Percentiles rank a stretch among this genome's conserved stretches.
These are phyloP conservation scores for Lacerta agilis DNA, from an alignment of 2,797 vertebrate genomes.

Conservation along the genomic window DNA sequence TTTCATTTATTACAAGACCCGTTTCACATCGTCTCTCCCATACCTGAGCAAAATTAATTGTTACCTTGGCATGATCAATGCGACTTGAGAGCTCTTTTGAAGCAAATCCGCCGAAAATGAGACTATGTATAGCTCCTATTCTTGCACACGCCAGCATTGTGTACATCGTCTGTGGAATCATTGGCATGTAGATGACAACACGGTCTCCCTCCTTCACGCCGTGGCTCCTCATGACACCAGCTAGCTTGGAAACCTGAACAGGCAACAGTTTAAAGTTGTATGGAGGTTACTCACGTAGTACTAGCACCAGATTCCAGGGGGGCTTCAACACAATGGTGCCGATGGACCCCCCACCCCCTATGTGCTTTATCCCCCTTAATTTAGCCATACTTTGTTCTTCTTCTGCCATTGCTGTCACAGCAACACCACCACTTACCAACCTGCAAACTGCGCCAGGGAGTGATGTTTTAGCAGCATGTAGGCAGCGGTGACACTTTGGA, in stretches of 20 bases:
- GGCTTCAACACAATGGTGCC: no score
- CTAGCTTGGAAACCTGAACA: constrained; percentile 88
- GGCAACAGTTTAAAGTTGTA: constrained; percentile 43
- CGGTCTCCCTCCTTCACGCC: constrained; percentile 89
- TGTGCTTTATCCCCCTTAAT: no score
- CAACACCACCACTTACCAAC: no score
- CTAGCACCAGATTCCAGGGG: no score
- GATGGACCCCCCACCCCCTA: no score
- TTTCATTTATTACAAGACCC: neutral
- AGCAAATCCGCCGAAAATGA: constrained; percentile 98
- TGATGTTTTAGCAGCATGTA: no score
- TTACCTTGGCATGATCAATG: constrained; percentile 94
- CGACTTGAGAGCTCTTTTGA: constrained; percentile 92
- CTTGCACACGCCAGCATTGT: constrained; percentile 95
- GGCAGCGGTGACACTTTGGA: no score
- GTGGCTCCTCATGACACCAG: constrained; percentile 89
- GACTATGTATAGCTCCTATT: constrained; percentile 94
- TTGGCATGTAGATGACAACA: constrained; percentile 98
- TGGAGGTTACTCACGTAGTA: neutral
- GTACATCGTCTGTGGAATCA: constrained; percentile 96
- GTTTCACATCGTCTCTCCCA: no score
- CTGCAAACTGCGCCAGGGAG: no score
- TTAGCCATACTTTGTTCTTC: no score
- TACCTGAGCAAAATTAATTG: neutral
- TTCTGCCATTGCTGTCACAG: no score